Evolutionary conservation across 2,888 invertebrate species (phyloP).

Genomic region (Schizotus pectinicornis): DNA sequence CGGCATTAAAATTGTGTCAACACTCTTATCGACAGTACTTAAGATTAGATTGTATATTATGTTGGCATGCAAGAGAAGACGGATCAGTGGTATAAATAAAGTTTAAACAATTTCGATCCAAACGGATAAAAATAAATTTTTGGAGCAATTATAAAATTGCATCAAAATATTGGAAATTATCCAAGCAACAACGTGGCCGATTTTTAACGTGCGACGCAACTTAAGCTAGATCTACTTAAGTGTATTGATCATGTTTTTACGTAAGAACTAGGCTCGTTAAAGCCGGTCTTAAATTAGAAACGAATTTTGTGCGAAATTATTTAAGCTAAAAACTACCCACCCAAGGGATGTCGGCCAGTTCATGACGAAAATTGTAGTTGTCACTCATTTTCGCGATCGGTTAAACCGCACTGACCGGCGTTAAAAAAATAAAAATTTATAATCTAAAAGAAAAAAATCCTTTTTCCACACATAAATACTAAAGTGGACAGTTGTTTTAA

Average conservation of each 20-base stretch:
- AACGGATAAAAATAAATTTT: neutral
- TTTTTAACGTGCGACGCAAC: neutral
- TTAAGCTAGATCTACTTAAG: too few relatives aligned
- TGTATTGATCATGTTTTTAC: slow-evolving; percentile 5
- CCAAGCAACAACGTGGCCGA: slow-evolving; percentile 13
- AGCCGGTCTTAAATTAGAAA: too few relatives aligned
- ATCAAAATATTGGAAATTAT: slow-evolving; percentile 14
- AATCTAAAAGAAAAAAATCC: neutral
- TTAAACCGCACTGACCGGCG: neutral
- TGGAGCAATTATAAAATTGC: neutral
- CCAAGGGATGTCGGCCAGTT: slow-evolving; percentile 54
- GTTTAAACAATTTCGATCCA: neutral
- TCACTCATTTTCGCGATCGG: slow-evolving; percentile 38
- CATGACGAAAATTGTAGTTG: slow-evolving; percentile 53
- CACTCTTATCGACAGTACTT: slow-evolving; percentile 1
- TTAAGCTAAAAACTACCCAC: slow-evolving; percentile 36
- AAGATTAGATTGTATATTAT: slow-evolving; percentile 3
- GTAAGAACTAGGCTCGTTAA: too few relatives aligned
- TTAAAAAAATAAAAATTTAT: too few relatives aligned
- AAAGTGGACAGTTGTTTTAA: neutral
- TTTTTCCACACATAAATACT: slow-evolving; percentile 4
- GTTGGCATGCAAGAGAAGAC: neutral
- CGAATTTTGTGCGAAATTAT: neutral
- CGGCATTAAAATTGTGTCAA: neutral
- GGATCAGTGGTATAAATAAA: slow-evolving; percentile 5